phyloP scores from a whole-genome alignment of 1,140 invertebrate species.

The Whitmania pigra region DNA sequence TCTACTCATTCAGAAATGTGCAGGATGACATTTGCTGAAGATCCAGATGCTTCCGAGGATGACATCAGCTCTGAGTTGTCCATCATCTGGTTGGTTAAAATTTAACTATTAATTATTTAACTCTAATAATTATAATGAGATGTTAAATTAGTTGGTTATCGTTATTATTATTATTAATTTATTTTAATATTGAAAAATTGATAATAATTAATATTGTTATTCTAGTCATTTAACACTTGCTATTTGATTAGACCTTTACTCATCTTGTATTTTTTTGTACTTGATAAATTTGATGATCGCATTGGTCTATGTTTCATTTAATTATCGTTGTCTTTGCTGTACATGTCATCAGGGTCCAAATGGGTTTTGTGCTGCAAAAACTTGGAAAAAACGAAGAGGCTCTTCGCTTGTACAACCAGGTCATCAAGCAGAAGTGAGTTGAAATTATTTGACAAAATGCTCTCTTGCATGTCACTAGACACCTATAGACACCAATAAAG shows the following conservation, averaged over 20 bases:
- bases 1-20: conserved; percentile 54
- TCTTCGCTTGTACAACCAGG: conserved; percentile 62
- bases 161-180: too few species aligned
- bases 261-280: too few species aligned
- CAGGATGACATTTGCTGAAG: conserved; percentile 68
- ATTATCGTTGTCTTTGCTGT: neutral
- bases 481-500: neutral
- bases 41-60: conserved; percentile 65
- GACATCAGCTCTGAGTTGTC: conserved; percentile 75
- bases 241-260: too few species aligned
- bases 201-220: too few species aligned
- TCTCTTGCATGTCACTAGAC: conserved; percentile 11
- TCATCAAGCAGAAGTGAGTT: conserved; percentile 49
- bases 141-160: too few species aligned
- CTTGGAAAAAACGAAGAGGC: conserved; percentile 50
- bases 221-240: too few species aligned
- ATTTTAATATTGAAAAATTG: too few species aligned
- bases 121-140: too few species aligned
- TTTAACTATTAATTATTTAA: too few species aligned
- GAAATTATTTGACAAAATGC: too few species aligned
- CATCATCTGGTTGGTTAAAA: conserved; percentile 57
- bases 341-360: conserved; percentile 57
- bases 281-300: too few species aligned
- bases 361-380: conserved; percentile 72
- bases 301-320: too few species aligned